Percentiles rank a stretch among this genome's conserved stretches.
phyloP scores from a whole-genome alignment of 2,113 vertebrate species.

The Pterocles burchelli region DNA sequence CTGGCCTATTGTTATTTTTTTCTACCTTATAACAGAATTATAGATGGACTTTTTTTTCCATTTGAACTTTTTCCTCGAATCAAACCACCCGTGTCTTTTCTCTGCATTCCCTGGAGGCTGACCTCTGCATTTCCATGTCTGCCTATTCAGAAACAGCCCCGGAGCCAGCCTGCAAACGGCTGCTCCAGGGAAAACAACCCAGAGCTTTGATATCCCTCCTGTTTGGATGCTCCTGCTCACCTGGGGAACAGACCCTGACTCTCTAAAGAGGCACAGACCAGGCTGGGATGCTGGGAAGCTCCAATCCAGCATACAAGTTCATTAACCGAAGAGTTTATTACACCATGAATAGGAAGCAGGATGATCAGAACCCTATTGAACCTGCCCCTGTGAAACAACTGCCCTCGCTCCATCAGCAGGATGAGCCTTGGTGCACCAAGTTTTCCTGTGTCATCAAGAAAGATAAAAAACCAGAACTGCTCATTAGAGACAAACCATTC shows the following conservation, averaged over 20 bases:
- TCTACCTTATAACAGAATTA: neutral
- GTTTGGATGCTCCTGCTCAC: neutral
- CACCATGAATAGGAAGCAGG: neutral
- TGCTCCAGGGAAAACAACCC: neutral
- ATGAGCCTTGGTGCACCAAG: accelerated
- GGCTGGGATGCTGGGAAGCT: neutral
- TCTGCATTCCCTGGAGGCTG: neutral
- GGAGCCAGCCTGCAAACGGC: neutral
- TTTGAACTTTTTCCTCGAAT: neutral
- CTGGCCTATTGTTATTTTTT: neutral
- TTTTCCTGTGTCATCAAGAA: neutral
- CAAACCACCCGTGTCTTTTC: neutral
- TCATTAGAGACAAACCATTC: neutral
- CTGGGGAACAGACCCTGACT: neutral
- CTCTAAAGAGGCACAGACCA: neutral
- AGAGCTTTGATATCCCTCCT: neutral
- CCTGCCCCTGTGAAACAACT: neutral
- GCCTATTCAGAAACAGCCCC: neutral
- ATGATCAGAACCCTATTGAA: neutral
- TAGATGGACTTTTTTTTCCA: neutral
- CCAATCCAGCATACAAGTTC: neutral
- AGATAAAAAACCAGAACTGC: neutral
- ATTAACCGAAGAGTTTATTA: neutral
- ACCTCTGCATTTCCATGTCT: neutral
- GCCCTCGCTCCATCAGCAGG: neutral